Evolutionary conservation across 2,113 vertebrate species (phyloP).

Genomic region (Poecile atricapillus): DNA sequence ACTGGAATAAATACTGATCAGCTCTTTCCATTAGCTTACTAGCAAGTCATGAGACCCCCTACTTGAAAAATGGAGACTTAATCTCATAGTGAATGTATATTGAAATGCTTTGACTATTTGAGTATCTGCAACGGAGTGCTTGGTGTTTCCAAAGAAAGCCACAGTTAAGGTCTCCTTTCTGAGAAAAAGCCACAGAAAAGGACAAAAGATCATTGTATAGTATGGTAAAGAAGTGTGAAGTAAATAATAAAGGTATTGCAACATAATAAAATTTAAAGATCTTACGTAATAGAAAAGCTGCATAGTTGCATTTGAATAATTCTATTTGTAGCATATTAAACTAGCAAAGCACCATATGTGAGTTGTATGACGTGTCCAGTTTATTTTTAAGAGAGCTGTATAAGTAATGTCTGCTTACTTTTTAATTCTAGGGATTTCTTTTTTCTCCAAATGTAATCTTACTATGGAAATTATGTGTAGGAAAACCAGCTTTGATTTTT

Average conservation of each 20-base stretch:
- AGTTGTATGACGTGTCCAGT: background rate
- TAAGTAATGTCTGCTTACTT: background rate
- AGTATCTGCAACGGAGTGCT: background rate
- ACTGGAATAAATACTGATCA: background rate
- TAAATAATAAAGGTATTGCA: background rate
- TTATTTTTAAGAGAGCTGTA: background rate
- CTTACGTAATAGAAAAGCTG: background rate
- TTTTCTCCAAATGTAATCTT: background rate
- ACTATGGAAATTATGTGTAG: background rate
- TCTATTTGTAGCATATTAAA: background rate
- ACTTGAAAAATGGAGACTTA: background rate
- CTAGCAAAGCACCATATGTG: background rate
- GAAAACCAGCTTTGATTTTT: background rate
- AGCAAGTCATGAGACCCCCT: background rate
- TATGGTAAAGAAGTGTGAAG: background rate
- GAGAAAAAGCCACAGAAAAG: background rate
- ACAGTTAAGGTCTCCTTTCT: background rate
- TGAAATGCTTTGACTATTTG: background rate
- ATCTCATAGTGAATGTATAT: background rate
- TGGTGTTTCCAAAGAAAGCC: background rate
- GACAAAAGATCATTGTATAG: background rate
- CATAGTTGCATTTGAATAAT: constrained; percentile 25
- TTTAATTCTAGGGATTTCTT: background rate
- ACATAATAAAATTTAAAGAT: background rate
- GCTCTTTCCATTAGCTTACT: background rate